These are phyloP conservation scores for Neoitamus cyanurus DNA, from an alignment of 2,888 invertebrate genomes.

Conservation along the genomic window DNA sequence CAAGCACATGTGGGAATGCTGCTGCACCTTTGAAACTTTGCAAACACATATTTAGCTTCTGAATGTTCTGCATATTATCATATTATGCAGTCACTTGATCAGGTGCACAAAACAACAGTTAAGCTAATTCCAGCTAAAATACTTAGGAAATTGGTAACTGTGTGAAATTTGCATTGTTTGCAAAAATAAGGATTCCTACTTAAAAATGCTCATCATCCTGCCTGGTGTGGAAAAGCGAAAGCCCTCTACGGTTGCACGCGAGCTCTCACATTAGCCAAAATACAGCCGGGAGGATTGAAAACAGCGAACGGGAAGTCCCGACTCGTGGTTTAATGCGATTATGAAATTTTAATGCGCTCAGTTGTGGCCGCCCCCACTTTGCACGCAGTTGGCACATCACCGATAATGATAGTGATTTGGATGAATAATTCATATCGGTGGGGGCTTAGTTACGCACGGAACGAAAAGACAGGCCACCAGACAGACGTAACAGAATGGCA, in stretches of 20 bases:
- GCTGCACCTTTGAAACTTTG: too few relatives aligned
- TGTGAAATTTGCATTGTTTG: background rate
- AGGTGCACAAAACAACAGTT: background rate
- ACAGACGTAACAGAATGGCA: background rate
- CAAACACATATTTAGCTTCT: too few relatives aligned
- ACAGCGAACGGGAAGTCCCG: background rate
- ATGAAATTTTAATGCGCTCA: slow-evolving; percentile 1
- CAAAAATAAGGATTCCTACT: background rate
- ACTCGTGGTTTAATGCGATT: background rate
- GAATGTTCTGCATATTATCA: too few relatives aligned
- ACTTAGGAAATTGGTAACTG: background rate
- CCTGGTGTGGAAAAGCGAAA: background rate
- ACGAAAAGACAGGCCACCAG: background rate
- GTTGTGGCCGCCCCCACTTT: background rate
- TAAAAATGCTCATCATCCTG: background rate
- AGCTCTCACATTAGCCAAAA: background rate
- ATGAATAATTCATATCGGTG: background rate
- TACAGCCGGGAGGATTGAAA: background rate
- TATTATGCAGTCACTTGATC: too few relatives aligned
- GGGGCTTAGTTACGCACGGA: background rate
- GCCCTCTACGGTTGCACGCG: background rate
- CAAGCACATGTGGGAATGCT: too few relatives aligned
- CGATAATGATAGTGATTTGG: slow-evolving; percentile 26
- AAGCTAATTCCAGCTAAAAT: background rate
- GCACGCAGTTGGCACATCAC: slow-evolving; percentile 20